Conservation (phyloP, 2,888 invertebrate species). For the Anoplius nigerrimus region DNA sequence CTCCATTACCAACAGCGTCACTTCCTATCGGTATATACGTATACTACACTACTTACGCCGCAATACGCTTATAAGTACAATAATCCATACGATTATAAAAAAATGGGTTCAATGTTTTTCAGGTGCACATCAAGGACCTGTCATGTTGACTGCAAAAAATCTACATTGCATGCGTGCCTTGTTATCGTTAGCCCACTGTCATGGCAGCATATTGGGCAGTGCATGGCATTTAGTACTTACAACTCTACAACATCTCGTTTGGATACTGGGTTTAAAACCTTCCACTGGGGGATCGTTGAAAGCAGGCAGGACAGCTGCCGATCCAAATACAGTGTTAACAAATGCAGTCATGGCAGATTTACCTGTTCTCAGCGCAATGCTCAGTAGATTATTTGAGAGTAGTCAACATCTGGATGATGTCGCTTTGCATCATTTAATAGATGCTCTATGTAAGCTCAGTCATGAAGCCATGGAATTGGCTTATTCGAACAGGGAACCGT, state of each 20-base stretch:
- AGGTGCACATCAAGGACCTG: constrained; percentile 90
- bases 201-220: constrained; percentile 92
- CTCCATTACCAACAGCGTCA: constrained; percentile 91
- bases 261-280: constrained; percentile 97
- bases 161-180: constrained; percentile 96
- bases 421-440: constrained; percentile 95
- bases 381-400: constrained; percentile 95
- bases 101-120: constrained; percentile 35
- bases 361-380: constrained; percentile 91
- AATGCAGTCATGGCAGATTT: constrained; percentile 98
- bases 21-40: constrained; percentile 81
- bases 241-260: constrained; percentile 93
- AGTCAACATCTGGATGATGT: constrained; percentile 95
- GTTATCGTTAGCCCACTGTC: constrained; percentile 91
- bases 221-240: constrained; percentile 98
- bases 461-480: constrained; percentile 98
- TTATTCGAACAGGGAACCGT: constrained; percentile 96
- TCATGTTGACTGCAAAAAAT: constrained; percentile 98
- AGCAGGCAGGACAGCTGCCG: constrained; percentile 86
- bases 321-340: constrained; percentile 91
- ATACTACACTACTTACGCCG: background rate
- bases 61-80: background rate
- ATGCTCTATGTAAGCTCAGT: constrained; percentile 96
- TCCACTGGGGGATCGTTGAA: constrained; percentile 95
- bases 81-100: background rate